Base-by-base conservation (phyloP, 2,888 invertebrate species). In the Zeuzera pyrina region DNA sequence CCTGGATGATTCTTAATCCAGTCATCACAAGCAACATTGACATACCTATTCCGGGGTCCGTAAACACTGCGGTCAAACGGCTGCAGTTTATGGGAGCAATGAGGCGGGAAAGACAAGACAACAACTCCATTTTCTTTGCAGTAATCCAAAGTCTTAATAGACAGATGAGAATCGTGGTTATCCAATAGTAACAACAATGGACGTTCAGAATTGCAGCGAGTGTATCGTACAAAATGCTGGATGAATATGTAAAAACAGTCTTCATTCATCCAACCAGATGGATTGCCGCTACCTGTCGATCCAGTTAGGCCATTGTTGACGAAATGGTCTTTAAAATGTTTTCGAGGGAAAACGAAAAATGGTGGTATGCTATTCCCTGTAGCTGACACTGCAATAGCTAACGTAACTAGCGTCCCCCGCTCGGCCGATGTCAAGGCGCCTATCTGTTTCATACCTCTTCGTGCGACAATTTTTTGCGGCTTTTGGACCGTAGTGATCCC, bases 301-400 rank as follows among this genome's bases (percentile, higher is more conserved):
- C 49, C 52, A 3, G 35, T 5, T 13, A 55, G 58, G 0, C 49
- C 47, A 27, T 40, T 45, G 3, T 45, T 38, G 0, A 54, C 6
- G 31, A 52, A 52, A 26, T 55, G 45, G 0, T 45, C 42, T 3
- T 52, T 38, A 11, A 42, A 55, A 8, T 43, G 19, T 2, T 45
- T 14, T 0, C 52, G 31, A 0, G 54, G 55, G 37, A 57, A 60
- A 0, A 59, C 34, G 29, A 57, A 59, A 0, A 56, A 24, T 0
- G 55, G 51, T 2, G 57, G 55, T 7, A 59, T 35, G 2, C 32
- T 15, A 38, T 58, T 57, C 3, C 57, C 57, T 1, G 52, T 3
- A 1, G 54, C 57, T 22, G 52, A 52, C 2, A 19, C 30, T 5
- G 35, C 30, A 12, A 31, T 11, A 4, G 33, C 29, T 12, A 33